Evolutionary conservation across 2,888 invertebrate species (phyloP), one percentile per base, ranked within the genome.

Genomic region (Zele albiditarsus): DNA sequence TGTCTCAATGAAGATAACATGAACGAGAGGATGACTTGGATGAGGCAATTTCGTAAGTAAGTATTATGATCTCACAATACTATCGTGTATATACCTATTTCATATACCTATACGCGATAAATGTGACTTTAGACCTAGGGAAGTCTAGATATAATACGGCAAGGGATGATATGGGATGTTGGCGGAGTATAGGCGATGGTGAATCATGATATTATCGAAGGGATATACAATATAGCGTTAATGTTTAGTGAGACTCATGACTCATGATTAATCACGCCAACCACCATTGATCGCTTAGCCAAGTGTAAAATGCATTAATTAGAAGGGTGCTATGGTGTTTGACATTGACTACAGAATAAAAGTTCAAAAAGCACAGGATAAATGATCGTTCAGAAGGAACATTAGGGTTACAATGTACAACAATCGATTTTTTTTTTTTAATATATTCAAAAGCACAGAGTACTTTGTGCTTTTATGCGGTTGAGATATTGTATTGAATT

Each of bases 1-100:
- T 53, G n/a, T 53, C 53, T 53, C 53, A 53, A 53, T 53, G 53
- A 53, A 53, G 53, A 53, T 53, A 53, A 53, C 53, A 53, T 20
- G 20, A 53, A 53, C 53, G 20, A 53, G 53, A 53, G 53, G 20
- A 53, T 53, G 20, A 53, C 53, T 53, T 53, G 53, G 20, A 53
- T 53, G 20, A 53, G 20, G 53, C 53, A 53, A 53, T 53, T 53
- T 20, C 53, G 20, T 53, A 53, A 53, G 53, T 53, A 53, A 46
- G 46, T 46, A 46, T 53, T 53, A 53, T 53, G 20, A 20, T 53
- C 53, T 53, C 53, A 20, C 53, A 53, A 5, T 20, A 53, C 20
- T 53, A 20, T 20, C 20, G 20, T n/a, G 20, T 20, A 53, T 53
- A 53, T 23, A 53, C 20, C n/a, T 20, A 53, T 20, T 20, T 8